Evolutionary conservation across 1,140 invertebrate genomes (phyloP).

Genomic region (Centruroides sculpturatus): DNA sequence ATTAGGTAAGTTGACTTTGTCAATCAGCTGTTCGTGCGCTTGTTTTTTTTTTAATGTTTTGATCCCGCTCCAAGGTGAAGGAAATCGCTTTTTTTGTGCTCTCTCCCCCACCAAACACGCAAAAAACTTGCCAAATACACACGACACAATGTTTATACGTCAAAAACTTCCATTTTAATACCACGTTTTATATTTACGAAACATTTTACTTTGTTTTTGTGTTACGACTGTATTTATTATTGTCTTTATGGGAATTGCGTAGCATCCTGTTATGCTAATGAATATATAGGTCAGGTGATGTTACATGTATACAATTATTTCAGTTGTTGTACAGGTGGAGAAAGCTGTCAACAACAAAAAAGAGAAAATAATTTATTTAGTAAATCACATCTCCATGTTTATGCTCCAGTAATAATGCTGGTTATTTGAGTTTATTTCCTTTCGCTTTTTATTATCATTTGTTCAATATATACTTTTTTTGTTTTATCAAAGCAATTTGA

Average conservation of each 20-base stretch:
- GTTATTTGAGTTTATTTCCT: too few relatives aligned
- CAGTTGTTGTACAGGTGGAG: not conserved
- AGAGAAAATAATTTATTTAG: not conserved
- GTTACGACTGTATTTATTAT: too few relatives aligned
- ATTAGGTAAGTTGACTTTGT: slow-evolving; percentile 53
- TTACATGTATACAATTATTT: not conserved
- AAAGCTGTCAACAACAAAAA: not conserved
- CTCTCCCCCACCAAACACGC: too few relatives aligned
- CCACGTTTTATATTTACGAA: too few relatives aligned
- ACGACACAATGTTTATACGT: too few relatives aligned
- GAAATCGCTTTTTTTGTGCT: not conserved
- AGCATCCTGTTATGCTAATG: slow-evolving; percentile 13
- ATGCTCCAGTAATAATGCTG: not conserved
- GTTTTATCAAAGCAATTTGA: too few relatives aligned
- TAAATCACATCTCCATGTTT: not conserved
- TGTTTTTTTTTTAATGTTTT: slow-evolving; percentile 4
- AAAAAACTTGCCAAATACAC: too few relatives aligned
- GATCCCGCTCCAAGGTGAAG: slow-evolving; percentile 3
- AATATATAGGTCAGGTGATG: not conserved
- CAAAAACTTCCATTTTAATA: too few relatives aligned
- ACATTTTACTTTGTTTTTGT: too few relatives aligned
- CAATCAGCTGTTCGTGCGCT: slow-evolving; percentile 3
- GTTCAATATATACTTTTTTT: too few relatives aligned
- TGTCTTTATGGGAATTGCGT: not conserved
- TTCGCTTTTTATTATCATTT: too few relatives aligned